Percentiles rank a stretch among this genome's conserved stretches.
Evolutionary conservation across 2,888 invertebrate species (phyloP).

Genomic region (Tenodera sinensis): DNA sequence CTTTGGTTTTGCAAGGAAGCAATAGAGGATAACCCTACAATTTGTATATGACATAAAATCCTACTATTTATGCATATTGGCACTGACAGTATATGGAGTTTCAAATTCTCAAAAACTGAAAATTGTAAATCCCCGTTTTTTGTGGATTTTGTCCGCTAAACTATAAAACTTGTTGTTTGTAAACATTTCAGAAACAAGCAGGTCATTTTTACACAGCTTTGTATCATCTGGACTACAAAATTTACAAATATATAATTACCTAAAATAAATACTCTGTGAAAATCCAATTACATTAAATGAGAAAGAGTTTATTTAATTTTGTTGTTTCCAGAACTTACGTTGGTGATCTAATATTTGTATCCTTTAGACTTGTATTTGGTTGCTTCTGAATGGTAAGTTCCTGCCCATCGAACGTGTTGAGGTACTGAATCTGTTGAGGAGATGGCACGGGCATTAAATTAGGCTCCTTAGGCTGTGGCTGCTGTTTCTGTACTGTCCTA

Average conservation of each 20-base stretch:
- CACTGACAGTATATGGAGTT: too few species aligned
- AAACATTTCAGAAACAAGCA: background rate
- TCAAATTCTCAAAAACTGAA: too few species aligned
- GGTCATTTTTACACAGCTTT: background rate
- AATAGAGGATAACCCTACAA: too few species aligned
- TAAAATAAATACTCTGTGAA: background rate
- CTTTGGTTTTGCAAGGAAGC: too few species aligned
- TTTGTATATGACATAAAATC: too few species aligned
- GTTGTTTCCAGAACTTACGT: constrained; percentile 56
- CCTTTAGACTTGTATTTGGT: constrained; percentile 84
- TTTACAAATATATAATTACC: background rate
- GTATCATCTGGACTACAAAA: background rate
- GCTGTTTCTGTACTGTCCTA: constrained; percentile 58
- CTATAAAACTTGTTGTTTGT: too few species aligned
- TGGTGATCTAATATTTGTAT: constrained; percentile 64
- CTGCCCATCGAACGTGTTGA: constrained; percentile 94
- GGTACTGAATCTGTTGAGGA: constrained; percentile 92
- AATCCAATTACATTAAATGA: background rate
- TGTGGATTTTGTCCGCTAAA: too few species aligned
- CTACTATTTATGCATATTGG: too few species aligned
- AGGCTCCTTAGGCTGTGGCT: constrained; percentile 64
- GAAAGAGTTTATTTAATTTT: background rate
- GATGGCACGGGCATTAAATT: constrained; percentile 95
- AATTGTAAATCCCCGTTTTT: too few species aligned
- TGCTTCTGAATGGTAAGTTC: constrained; percentile 95